A percentile compares a stretch with the other conserved stretches of the same genome.
These are phyloP conservation scores for Mustela nigripes DNA, from an alignment of 2,113 vertebrate genomes.

Conservation along the genomic window DNA sequence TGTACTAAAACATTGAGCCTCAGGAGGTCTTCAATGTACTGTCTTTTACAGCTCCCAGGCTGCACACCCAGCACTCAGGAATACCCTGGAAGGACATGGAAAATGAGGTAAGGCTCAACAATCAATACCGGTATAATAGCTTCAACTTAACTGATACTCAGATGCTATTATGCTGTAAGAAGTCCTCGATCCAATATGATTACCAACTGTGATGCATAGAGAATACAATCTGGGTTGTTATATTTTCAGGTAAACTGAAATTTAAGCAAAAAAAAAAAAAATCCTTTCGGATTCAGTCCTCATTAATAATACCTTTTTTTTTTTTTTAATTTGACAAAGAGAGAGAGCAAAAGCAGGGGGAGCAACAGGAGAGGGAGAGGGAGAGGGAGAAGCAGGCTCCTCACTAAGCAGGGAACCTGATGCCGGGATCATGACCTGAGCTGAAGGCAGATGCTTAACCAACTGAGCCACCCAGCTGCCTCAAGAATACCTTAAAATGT, in stretches of 20 bases:
- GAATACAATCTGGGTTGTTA: not conserved
- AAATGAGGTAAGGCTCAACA: not conserved
- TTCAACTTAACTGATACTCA: not conserved
- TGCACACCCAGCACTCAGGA: not conserved
- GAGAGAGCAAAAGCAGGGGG: no score
- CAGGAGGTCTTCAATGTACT: not conserved
- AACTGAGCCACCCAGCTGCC: no score
- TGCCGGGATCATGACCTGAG: no score
- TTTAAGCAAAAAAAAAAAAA: slow-evolving; percentile 4
- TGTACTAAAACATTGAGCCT: not conserved
- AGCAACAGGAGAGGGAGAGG: no score
- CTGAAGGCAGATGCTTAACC: no score
- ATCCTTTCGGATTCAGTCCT: not conserved
- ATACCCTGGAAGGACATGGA: not conserved
- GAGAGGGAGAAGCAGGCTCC: no score
- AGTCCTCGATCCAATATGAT: not conserved
- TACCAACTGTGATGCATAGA: not conserved
- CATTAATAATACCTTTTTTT: not conserved
- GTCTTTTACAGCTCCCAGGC: not conserved
- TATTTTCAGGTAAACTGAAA: slow-evolving; percentile 41
- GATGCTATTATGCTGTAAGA: not conserved
- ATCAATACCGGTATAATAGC: not conserved
- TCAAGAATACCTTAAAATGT: not conserved
- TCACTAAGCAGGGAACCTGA: no score
- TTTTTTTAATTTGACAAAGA: no score